Evolutionary conservation across 2,888 invertebrate species (phyloP), one percentile per base, ranked within the genome.

Genomic region (Leuctra nigra): DNA sequence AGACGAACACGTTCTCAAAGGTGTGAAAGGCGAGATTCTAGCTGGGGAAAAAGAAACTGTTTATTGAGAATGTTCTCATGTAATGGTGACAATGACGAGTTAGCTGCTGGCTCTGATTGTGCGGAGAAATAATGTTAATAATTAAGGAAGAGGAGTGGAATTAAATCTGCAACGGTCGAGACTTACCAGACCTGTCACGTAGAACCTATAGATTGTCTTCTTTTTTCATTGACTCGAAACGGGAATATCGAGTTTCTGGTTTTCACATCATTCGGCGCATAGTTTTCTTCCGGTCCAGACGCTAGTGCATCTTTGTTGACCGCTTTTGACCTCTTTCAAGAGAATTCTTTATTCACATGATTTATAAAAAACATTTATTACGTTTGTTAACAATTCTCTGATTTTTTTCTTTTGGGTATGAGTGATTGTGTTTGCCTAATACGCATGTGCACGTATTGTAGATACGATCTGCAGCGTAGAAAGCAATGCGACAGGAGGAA

Each of bases 271-370:
- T 29, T 29, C 13, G 23, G 44, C 18, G 22, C 44, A 18, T 44
- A 20, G n/a, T 20, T 14, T n/a, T 23, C 44, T 44, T 44, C 44
- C 44, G 44, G 44, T 44, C 44, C 44, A 20, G 20, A 44, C 22
- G 20, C 44, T 13, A 2, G 22, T 20, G 6, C n/a, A 20, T 18
- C 41, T 14, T 3, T 13, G 44, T 9, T 44, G 44, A 44, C 44
- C 44, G 44, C 44, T 13, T 44, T 3, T 44, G 44, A 44, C 44
- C 44, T 23, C 23, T 7, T 4, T 2, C 29, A 29, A 29, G 7
- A 6, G 29, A 29, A 29, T 29, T 6, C 29, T 7, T 29, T 29
- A 29, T 29, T 29, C 6, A 29, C 29, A 29, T 29, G 29, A 29
- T 11, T 7, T 7, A 7, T 29, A 6, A 29, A 6, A 29, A 29